Percentiles rank a stretch among this genome's conserved stretches.
These are phyloP conservation scores for Tenualosa ilisha DNA, from an alignment of 2,797 vertebrate species.

Conservation along the genomic window DNA sequence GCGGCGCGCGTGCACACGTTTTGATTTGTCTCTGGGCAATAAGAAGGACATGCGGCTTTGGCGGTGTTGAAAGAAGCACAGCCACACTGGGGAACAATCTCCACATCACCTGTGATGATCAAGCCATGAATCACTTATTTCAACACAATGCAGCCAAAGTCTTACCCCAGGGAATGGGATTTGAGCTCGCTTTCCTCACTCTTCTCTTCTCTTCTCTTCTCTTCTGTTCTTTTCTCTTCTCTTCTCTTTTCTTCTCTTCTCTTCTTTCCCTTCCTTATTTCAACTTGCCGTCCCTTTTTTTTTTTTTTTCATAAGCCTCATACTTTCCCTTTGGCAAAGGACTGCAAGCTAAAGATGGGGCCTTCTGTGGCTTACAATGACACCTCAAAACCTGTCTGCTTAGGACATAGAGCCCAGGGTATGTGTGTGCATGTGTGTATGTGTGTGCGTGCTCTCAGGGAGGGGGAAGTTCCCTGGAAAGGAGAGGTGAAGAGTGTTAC, in stretches of 20 bases:
- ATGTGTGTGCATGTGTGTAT: slow-evolving; percentile 43
- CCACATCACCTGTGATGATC: slow-evolving; percentile 68
- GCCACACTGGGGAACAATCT: slow-evolving; percentile 53
- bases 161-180: slow-evolving; percentile 61
- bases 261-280: background rate
- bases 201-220: background rate
- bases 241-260: background rate
- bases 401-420: slow-evolving; percentile 53
- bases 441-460: slow-evolving; percentile 30
- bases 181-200: slow-evolving; percentile 61
- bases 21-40: background rate
- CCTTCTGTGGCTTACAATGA: slow-evolving; percentile 57
- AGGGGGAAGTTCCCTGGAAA: slow-evolving; percentile 37
- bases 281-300: slow-evolving; percentile 9
- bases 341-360: slow-evolving; percentile 53
- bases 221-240: background rate
- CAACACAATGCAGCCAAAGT: slow-evolving; percentile 65
- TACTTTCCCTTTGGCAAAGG: slow-evolving; percentile 24
- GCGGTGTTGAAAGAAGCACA: slow-evolving; percentile 9
- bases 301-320: slow-evolving; percentile 24
- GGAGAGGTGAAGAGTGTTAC: slow-evolving; percentile 46
- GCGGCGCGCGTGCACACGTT: background rate
- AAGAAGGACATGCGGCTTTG: background rate
- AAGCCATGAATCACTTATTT: slow-evolving; percentile 76
- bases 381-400: slow-evolving; percentile 57